phyloP scores from a whole-genome alignment of 2,113 vertebrate species.

The Notarius quadriscutis region DNA sequence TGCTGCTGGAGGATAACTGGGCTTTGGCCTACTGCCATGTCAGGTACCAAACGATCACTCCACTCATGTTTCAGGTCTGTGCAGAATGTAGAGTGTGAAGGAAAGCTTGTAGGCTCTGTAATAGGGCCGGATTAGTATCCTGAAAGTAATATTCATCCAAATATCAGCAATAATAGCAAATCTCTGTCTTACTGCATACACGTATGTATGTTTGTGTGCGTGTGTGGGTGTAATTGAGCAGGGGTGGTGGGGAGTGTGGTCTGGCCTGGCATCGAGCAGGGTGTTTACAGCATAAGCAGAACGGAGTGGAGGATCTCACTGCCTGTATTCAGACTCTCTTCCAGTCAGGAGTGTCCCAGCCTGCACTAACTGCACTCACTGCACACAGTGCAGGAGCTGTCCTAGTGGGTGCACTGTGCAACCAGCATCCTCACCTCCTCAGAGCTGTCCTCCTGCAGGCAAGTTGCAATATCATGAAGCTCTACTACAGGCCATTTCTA shows the following conservation, averaged over 20 bases:
- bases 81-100: neutral
- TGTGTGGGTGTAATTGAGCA: conserved; percentile 58
- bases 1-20: conserved; percentile 90
- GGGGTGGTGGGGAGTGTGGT: conserved; percentile 91
- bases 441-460: conserved; percentile 85
- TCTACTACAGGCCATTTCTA: neutral
- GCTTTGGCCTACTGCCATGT: conserved; percentile 94
- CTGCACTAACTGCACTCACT: conserved; percentile 75
- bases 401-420: conserved; percentile 87
- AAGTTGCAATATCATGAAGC: conserved; percentile 36
- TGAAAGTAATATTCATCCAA: neutral
- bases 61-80: neutral
- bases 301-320: conserved; percentile 84
- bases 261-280: conserved; percentile 86
- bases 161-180: neutral
- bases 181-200: neutral
- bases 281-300: conserved; percentile 78
- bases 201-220: neutral
- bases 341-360: conserved; percentile 79
- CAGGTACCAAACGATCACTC: conserved; percentile 71
- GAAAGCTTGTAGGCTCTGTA: neutral
- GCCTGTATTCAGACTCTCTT: conserved; percentile 84
- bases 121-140: neutral
- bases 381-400: conserved; percentile 91
- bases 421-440: conserved; percentile 79